Evolutionary conservation across 2,113 vertebrate species (phyloP), one percentile per base, ranked within the genome.

Genomic region (Burhinus oedicnemus): DNA sequence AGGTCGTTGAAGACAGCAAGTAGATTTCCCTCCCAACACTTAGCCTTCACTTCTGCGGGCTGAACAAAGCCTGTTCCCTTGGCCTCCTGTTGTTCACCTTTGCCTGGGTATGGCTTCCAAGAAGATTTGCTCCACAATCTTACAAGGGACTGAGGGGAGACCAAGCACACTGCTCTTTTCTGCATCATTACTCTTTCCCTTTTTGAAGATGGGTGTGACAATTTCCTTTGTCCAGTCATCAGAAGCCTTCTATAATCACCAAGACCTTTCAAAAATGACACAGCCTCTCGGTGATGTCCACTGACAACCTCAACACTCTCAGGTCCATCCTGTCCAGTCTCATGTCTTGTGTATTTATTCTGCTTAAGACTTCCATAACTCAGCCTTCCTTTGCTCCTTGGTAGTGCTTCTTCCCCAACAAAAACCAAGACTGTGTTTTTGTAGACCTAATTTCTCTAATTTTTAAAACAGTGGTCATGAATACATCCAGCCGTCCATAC

Each of bases 271-370:
- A 77, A 44, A 83, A 71, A 57, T 42, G 14, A 21, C 32, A 57
- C 36, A 64, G 32, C 5, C 21, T 25, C 30, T 66, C 72, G 47
- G n/a, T 54, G 45, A 29, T 25, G 51, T 8, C 26, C 38, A 36
- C 38, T 45, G n/a, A 18, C 1, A 4, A 72, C 34, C 38, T 72
- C 58, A 60, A 23, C 36, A 85, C 5, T 18, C 38, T 72, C 2
- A 0, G 15, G 15, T 72, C 15, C 44, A 45, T 29, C 34, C 15
- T 71, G 32, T 36, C 26, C 0, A 0, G 15, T 45, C 22, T 27
- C 12, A 29, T 15, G 44, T 36, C 30, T 71, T 65, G 17, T 23
- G 21, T 21, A n/a, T 34, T 79, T 71, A 34, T 45, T 72, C 44
- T 61, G 20, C 16, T 62, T 75, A 61, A 49, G 40, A 32, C 10